phyloP scores from a whole-genome alignment of 2,888 invertebrate genomes.

The Junonia oenone region DNA sequence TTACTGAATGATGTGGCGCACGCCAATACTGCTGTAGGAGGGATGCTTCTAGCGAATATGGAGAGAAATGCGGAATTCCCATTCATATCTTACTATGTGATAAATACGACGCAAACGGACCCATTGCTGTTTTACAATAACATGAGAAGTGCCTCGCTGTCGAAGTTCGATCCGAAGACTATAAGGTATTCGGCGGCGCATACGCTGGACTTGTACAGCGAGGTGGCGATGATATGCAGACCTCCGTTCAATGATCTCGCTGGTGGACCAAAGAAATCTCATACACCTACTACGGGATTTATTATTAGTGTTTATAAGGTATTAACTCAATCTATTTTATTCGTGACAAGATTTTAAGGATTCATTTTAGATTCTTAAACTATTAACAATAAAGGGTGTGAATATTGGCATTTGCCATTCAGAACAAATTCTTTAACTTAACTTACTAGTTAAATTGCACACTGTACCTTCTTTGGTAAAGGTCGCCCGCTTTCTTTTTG shows the following conservation, averaged over 20 bases:
- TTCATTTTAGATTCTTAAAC: too few relatives aligned
- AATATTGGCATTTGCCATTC: too few relatives aligned
- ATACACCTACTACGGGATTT: slow-evolving; percentile 90
- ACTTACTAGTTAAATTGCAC: too few relatives aligned
- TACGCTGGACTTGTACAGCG: slow-evolving; percentile 91
- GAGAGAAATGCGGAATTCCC: slow-evolving; percentile 94
- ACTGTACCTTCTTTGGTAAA: too few relatives aligned
- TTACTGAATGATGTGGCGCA: slow-evolving; percentile 86
- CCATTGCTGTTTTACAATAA: slow-evolving; percentile 92
- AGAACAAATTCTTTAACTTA: too few relatives aligned
- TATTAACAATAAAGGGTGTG: too few relatives aligned
- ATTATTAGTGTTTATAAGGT: slow-evolving; percentile 95
- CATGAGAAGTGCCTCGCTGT: slow-evolving; percentile 89
- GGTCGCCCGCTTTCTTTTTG: too few relatives aligned
- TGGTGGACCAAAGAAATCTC: slow-evolving; percentile 87
- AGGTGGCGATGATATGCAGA: slow-evolving; percentile 93
- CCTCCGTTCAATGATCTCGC: slow-evolving; percentile 90
- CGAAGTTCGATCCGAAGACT: slow-evolving; percentile 90
- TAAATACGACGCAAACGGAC: slow-evolving; percentile 92
- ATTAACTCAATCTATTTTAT: not conserved
- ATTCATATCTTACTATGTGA: slow-evolving; percentile 93
- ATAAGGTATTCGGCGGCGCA: slow-evolving; percentile 91
- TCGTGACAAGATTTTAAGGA: too few relatives aligned
- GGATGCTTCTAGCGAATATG: slow-evolving; percentile 94
- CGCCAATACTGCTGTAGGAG: slow-evolving; percentile 87